Evolutionary conservation across 1,140 invertebrate genomes (phyloP).

Genomic region (Drosophila cardini): DNA sequence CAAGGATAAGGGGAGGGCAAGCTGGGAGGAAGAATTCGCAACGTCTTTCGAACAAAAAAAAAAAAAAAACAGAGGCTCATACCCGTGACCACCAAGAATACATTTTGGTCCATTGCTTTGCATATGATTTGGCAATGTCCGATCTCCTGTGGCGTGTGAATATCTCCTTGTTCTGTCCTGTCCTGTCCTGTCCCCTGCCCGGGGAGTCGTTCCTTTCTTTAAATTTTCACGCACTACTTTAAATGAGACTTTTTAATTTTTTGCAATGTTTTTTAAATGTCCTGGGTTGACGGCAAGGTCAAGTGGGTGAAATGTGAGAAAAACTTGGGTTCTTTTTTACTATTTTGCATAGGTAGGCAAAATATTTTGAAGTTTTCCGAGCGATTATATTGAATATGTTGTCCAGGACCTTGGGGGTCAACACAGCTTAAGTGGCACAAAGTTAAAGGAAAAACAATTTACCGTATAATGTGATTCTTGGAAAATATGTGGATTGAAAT

Average conservation of each 20-base stretch:
- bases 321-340: conserved; percentile 40
- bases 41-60: conserved; percentile 20
- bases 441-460: background rate
- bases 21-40: conserved; percentile 24
- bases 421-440: conserved; percentile 21
- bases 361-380: conserved; percentile 49
- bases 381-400: conserved; percentile 36
- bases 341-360: conserved; percentile 34
- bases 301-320: conserved; percentile 51
- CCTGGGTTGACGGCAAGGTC: conserved; percentile 44
- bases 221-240: conserved; percentile 47
- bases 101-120: conserved; percentile 36
- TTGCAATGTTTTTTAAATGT: conserved; percentile 49
- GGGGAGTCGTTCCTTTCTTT: background rate
- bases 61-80: conserved; percentile 28
- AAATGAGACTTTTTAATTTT: conserved; percentile 49
- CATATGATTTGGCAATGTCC: conserved; percentile 28
- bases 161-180: background rate
- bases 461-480: background rate
- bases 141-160: conserved; percentile 55
- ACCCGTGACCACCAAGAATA: conserved; percentile 38
- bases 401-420: conserved; percentile 37
- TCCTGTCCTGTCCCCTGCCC: background rate
- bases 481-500: background rate
- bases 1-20: conserved; percentile 26